A percentile compares a stretch with the other conserved stretches of the same genome.
Evolutionary conservation across 2,113 vertebrate genomes (phyloP).

Genomic region (Oncorhynchus clarkii): DNA sequence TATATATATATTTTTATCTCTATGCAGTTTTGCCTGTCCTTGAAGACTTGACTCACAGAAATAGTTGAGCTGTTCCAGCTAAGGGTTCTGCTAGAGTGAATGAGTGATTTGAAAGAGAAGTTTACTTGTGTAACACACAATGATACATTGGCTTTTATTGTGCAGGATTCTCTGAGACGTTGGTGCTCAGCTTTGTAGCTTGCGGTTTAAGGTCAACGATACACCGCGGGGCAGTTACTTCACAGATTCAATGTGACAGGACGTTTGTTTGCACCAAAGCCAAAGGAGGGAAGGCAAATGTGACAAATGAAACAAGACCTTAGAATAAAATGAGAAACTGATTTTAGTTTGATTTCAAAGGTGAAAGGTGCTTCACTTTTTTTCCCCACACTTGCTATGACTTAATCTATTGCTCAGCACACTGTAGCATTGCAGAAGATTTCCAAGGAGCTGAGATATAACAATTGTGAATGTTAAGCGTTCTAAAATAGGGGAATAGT

Average conservation of each 20-base stretch:
- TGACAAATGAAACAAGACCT: background rate
- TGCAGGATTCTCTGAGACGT: background rate
- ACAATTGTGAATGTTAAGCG: background rate
- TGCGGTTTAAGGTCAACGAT: conserved; percentile 20
- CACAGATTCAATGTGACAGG: conserved; percentile 5
- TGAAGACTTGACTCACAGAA: background rate
- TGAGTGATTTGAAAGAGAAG: background rate
- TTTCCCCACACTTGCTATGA: background rate
- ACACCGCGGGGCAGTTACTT: background rate
- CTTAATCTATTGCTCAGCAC: background rate
- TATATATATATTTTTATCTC: background rate
- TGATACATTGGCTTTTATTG: no score
- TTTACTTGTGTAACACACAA: background rate
- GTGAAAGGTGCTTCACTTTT: background rate
- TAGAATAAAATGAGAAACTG: background rate
- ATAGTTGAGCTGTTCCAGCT: background rate
- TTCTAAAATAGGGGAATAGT: background rate
- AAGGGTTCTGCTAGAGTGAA: background rate
- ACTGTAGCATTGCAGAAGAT: background rate
- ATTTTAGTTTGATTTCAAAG: background rate
- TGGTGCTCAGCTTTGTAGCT: conserved; percentile 10
- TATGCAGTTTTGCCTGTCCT: background rate
- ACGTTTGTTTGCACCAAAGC: conserved; percentile 3
- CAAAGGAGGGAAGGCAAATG: background rate
- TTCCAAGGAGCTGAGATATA: background rate